These are phyloP conservation scores for Yponomeuta sedellus DNA, from an alignment of 2,888 invertebrate genomes.

Conservation along the genomic window DNA sequence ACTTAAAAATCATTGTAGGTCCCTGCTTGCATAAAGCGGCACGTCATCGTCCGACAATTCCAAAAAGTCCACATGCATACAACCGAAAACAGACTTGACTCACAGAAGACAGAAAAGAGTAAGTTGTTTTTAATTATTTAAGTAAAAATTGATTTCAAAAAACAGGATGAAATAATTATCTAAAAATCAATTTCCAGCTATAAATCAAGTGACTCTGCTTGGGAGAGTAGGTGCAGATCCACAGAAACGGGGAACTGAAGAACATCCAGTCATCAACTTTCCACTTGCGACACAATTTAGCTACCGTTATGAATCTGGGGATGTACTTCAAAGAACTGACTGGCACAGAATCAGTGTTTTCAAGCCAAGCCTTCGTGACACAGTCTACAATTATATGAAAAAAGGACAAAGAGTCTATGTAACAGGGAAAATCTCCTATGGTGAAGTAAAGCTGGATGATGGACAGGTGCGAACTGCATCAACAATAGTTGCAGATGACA, in stretches of 20 bases:
- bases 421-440: slow-evolving; percentile 88
- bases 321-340: slow-evolving; percentile 89
- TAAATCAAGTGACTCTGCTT: slow-evolving; percentile 89
- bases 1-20: slow-evolving; percentile 29
- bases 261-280: slow-evolving; percentile 92
- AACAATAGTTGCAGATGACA: slow-evolving; percentile 90
- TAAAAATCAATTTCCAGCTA: slow-evolving; percentile 50
- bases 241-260: slow-evolving; percentile 86
- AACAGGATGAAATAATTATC: no score
- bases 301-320: slow-evolving; percentile 87
- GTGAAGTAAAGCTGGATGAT: slow-evolving; percentile 87
- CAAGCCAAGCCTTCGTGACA: slow-evolving; percentile 87
- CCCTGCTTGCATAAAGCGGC: slow-evolving; percentile 26
- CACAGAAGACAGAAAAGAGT: slow-evolving; percentile 63
- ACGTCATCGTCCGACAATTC: slow-evolving; percentile 28
- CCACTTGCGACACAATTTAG: slow-evolving; percentile 93
- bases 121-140: slow-evolving; percentile 23
- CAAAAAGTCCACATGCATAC: slow-evolving; percentile 31
- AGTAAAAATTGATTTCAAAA: no score
- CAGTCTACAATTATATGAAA: slow-evolving; percentile 85
- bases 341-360: slow-evolving; percentile 95
- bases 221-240: slow-evolving; percentile 94
- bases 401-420: slow-evolving; percentile 92
- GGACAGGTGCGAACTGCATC: slow-evolving; percentile 84
- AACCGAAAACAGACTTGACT: slow-evolving; percentile 32